Evolutionary conservation across 1,140 invertebrate genomes (phyloP), one percentile per base, ranked within the genome.

Genomic region (Musca vetustissima): DNA sequence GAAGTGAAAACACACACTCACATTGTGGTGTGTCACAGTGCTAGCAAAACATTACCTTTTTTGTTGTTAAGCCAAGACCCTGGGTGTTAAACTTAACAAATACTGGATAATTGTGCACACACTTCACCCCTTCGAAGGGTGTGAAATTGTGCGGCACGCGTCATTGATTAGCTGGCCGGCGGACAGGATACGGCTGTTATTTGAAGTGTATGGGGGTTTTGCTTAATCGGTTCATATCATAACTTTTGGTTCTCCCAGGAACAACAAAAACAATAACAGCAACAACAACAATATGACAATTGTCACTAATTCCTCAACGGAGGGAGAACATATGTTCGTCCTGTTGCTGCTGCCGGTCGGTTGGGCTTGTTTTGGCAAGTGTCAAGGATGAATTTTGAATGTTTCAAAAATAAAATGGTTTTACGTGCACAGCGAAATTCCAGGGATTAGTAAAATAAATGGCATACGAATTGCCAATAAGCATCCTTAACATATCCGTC

Each of bases 201-300:
- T 32, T 32, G 4, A 32, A 32, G 9, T 32, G 3, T 3, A 3
- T 32, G 28, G 19, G 17, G 68, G 68, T 48, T 65, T 9, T 24
- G 47, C 15, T 6, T n/a, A 57, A 64, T 48, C 3, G 28, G 28
- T 28, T 28, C 28, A 28, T 28, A 8, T 28, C 28, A 28, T 28
- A 28, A 28, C 28, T 4, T 28, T 28, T 3, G 28, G 28, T 28
- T 28, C 28, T 28, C 28, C 28, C 8, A n/a, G n/a, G n/a, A 28
- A 28, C 28, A 28, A 3, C 28, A 55, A 68, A 66, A 61, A 52
- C n/a, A n/a, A n/a, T n/a, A n/a, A n/a, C n/a, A n/a, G n/a, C n/a
- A n/a, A n/a, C n/a, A n/a, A n/a, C n/a, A 69, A 74, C 78, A 80
- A 80, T 80, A 80, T 80, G 78, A 78, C 78, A 80, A 80, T 78